phyloP scores from a whole-genome alignment of 2,797 vertebrate genomes.

The Pseudomugil tenellus region DNA sequence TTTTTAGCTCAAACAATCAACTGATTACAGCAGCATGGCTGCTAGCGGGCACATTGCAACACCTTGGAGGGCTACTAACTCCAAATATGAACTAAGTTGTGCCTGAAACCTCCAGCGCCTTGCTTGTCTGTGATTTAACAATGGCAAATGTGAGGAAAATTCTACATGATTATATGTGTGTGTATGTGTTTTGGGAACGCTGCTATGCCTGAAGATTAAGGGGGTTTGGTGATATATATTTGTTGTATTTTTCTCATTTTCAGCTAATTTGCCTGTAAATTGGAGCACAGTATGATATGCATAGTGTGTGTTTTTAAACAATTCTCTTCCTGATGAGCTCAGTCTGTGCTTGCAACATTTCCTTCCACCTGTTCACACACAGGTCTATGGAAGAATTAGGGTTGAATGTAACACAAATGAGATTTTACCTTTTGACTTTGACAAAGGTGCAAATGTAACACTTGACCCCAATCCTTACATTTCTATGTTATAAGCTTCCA shows the following conservation, averaged over 20 bases:
- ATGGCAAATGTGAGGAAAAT: slow-evolving; percentile 33
- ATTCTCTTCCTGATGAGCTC: too few species aligned
- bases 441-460: background rate
- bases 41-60: background rate
- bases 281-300: background rate
- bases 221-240: slow-evolving; percentile 1
- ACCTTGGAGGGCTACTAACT: background rate
- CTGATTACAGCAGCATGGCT: slow-evolving; percentile 6
- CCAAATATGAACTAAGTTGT: background rate
- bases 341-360: slow-evolving; percentile 1
- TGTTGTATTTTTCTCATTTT: background rate
- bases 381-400: background rate
- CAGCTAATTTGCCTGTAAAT: slow-evolving; percentile 10
- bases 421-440: background rate
- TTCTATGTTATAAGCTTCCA: slow-evolving; percentile 11
- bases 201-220: background rate
- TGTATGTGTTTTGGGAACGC: background rate
- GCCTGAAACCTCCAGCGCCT: slow-evolving; percentile 28
- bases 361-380: slow-evolving; percentile 8
- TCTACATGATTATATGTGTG: slow-evolving; percentile 17
- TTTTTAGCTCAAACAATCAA: background rate
- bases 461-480: slow-evolving; percentile 12
- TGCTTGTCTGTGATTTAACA: slow-evolving; percentile 20
- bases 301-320: slow-evolving; percentile 4
- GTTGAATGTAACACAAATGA: background rate